These are phyloP conservation scores for Eurystomus gularis DNA, from an alignment of 2,113 vertebrate species.

Conservation along the genomic window DNA sequence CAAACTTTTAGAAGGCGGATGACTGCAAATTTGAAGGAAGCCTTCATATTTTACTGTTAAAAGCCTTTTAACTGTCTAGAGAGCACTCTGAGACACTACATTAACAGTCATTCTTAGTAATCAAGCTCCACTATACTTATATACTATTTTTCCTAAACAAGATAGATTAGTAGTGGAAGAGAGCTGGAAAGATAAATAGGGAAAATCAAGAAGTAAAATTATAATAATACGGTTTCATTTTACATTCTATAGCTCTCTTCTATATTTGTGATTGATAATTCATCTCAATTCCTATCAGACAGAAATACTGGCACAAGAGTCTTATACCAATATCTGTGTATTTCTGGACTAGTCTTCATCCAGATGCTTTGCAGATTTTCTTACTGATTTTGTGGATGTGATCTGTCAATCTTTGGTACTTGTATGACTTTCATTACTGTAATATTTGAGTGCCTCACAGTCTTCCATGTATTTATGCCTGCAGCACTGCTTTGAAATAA, in stretches of 20 bases:
- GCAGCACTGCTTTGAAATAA: background rate
- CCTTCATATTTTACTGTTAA: constrained; percentile 44
- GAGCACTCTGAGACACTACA: background rate
- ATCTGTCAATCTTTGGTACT: constrained; percentile 5
- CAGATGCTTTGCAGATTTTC: constrained; percentile 2
- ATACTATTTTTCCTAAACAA: constrained; percentile 14
- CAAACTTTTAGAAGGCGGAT: constrained; percentile 56
- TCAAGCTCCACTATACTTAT: background rate
- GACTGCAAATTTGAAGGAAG: constrained; percentile 50
- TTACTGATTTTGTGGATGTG: background rate
- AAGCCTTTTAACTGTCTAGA: constrained; percentile 20
- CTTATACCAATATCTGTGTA: background rate
- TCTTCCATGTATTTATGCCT: background rate
- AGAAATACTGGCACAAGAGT: background rate
- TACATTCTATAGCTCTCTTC: background rate
- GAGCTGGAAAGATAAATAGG: constrained; percentile 12
- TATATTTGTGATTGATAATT: constrained; percentile 21
- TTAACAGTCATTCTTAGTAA: constrained; percentile 20
- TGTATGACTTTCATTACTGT: background rate
- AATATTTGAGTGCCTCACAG: background rate
- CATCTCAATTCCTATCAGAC: constrained; percentile 21
- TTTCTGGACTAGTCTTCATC: background rate
- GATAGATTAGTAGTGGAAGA: background rate
- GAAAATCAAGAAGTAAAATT: constrained; percentile 4
- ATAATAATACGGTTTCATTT: constrained; percentile 14